A percentile compares a stretch with the other conserved stretches of the same genome.
phyloP scores from a whole-genome alignment of 2,113 vertebrate genomes.

The Elgaria multicarinata region DNA sequence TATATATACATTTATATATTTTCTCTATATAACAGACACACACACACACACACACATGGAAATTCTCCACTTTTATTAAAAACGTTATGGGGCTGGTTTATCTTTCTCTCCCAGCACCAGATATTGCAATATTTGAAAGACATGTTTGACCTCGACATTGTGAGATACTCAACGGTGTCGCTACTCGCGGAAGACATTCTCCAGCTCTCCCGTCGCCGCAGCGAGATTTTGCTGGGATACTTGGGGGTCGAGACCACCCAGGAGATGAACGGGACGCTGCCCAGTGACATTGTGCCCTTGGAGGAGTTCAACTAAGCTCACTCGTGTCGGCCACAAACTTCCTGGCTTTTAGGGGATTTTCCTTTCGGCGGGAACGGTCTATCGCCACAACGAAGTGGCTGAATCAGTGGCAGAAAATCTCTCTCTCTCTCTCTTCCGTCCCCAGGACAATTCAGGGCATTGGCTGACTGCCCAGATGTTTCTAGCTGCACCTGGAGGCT shows the following conservation, averaged over 20 bases:
- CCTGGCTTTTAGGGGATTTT: conserved; percentile 33
- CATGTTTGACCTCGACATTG: conserved; percentile 96
- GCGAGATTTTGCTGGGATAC: conserved; percentile 93
- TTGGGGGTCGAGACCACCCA: conserved; percentile 80
- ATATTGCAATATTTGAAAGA: conserved; percentile 96
- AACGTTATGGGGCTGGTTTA: no score
- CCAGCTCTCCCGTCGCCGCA: conserved; percentile 92
- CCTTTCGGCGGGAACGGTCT: conserved; percentile 22
- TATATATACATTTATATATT: no score
- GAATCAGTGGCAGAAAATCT: conserved; percentile 8
- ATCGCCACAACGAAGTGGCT: neutral
- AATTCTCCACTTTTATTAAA: neutral
- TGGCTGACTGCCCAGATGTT: neutral
- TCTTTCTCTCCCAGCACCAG: conserved; percentile 85
- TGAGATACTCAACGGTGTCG: conserved; percentile 88
- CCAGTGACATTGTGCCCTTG: conserved; percentile 59
- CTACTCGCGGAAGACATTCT: conserved; percentile 90
- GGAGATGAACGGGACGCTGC: conserved; percentile 83
- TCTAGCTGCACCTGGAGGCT: conserved; percentile 52
- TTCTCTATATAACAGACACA: no score
- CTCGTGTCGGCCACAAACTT: neutral
- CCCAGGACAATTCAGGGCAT: conserved; percentile 26
- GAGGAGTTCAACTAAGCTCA: conserved; percentile 67
- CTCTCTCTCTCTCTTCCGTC: neutral
- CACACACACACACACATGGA: no score